Evolutionary conservation across 2,113 vertebrate genomes (phyloP).

Genomic region (Microcebus lehilahytsara): DNA sequence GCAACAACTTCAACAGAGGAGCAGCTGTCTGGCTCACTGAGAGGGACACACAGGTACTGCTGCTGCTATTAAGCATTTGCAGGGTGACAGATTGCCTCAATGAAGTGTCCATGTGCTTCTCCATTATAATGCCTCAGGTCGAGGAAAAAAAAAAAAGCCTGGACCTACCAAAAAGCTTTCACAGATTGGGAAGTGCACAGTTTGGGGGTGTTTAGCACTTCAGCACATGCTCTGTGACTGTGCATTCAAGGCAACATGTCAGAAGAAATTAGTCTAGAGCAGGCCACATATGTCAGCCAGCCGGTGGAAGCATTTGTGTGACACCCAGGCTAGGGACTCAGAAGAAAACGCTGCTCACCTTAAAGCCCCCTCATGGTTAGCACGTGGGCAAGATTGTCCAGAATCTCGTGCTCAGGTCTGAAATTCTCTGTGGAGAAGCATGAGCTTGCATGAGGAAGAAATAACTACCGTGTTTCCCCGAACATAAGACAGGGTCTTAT

Average conservation of each 20-base stretch:
- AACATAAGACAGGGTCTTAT: too few relatives aligned
- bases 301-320: conserved; percentile 48
- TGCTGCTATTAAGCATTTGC: conserved; percentile 45
- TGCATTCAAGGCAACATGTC: conserved; percentile 75
- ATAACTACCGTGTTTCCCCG: neutral
- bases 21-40: conserved; percentile 65
- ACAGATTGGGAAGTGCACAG: conserved; percentile 75
- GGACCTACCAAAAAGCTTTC: conserved; percentile 69
- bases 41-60: conserved; percentile 59
- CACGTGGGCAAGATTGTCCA: neutral
- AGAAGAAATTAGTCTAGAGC: conserved; percentile 72
- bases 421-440: neutral
- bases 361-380: neutral
- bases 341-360: conserved; percentile 51
- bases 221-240: conserved; percentile 79
- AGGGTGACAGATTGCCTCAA: conserved; percentile 71
- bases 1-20: conserved; percentile 39
- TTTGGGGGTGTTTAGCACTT: conserved; percentile 80
- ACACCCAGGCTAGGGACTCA: neutral
- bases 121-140: conserved; percentile 65
- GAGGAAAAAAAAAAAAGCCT: conserved; percentile 24
- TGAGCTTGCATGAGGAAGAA: neutral
- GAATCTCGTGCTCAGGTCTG: fast-evolving
- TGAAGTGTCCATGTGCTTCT: conserved; percentile 68
- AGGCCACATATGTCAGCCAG: conserved; percentile 76